Evolutionary conservation across 2,888 invertebrate genomes (phyloP), one percentile per base, ranked within the genome.

Genomic region (Trachelus stipa): DNA sequence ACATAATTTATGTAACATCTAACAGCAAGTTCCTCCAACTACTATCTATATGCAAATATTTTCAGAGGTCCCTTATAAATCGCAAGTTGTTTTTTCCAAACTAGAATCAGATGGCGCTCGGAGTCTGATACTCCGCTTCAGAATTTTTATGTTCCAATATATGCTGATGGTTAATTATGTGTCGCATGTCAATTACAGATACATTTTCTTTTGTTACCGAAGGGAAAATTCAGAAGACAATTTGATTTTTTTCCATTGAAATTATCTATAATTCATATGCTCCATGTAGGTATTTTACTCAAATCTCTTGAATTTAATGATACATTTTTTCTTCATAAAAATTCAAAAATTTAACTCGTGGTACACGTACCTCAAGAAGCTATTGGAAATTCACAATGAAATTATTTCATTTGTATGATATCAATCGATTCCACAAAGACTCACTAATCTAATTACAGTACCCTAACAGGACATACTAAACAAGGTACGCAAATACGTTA

Each of bases 21-120:
- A 71, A 12, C 33, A 15, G 23, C 71, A 30, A 69, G 71, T 71
- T 71, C 71, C 33, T 23, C 71, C 71, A 9, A 31, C 12, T 34
- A 74, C 77, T 15, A 77, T 77, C 69, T 69, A 69, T 69, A 77
- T 77, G 75, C 71, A 69, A 75, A 77, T 77, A 34, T 34, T 31
- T 69, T 56, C 33, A 77, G 40, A 69, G n/a, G n/a, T 75, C 3
- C 74, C 71, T 23, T 56, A 56, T 56, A 56, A 23, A 15, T 56
- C 23, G 23, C 56, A 56, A 9, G 56, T 23, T 56, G 2, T 56
- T 56, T 9, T 23, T 9, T 23, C 23, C 23, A 23, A 37, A 37
- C 15, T 37, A 37, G 37, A 37, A 37, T 37, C 37, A 37, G 12
- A 37, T 37, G 37, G 1, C 37, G 15, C 12, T 15, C 1, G 1